Evolutionary conservation across 92 coral and sea anemone genomes (phyloP).

Genomic region (Parazoanthus swiftii): DNA sequence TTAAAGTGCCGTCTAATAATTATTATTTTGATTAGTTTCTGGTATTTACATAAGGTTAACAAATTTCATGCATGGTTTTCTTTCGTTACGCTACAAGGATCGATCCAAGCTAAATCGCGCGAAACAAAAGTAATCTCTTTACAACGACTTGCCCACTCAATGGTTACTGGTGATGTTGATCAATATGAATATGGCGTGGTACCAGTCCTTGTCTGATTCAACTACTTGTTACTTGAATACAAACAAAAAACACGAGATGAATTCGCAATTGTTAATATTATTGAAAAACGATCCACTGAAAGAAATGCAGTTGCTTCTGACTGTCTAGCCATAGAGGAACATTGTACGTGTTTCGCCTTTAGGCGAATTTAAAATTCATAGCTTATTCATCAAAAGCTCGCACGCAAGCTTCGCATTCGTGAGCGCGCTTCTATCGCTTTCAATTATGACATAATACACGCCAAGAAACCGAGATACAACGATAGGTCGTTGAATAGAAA

Average conservation of each 20-base stretch:
- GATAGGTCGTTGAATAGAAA: conserved; percentile 8
- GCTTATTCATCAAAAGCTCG: conserved; percentile 23
- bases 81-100: conserved; percentile 43
- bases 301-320: conserved; percentile 23
- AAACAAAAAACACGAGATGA: conserved; percentile 40
- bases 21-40: conserved; percentile 48
- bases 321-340: not conserved
- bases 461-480: conserved; percentile 14
- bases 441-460: conserved; percentile 26
- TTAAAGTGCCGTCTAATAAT: conserved; percentile 55
- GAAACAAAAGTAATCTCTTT: conserved; percentile 65
- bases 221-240: conserved; percentile 34
- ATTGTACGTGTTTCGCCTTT: conserved; percentile 13
- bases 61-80: conserved; percentile 64
- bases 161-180: conserved; percentile 17
- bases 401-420: conserved; percentile 32
- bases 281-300: conserved; percentile 21
- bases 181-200: conserved; percentile 43
- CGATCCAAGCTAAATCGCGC: conserved; percentile 46
- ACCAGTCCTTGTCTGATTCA: conserved; percentile 14
- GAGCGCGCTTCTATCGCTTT: conserved; percentile 7
- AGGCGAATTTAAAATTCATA: not conserved
- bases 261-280: conserved; percentile 19
- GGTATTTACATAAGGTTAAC: conserved; percentile 63
- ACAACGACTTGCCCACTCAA: conserved; percentile 14